Base-by-base conservation (phyloP, 2,113 vertebrate species). In the Thryonomys swinderianus region DNA sequence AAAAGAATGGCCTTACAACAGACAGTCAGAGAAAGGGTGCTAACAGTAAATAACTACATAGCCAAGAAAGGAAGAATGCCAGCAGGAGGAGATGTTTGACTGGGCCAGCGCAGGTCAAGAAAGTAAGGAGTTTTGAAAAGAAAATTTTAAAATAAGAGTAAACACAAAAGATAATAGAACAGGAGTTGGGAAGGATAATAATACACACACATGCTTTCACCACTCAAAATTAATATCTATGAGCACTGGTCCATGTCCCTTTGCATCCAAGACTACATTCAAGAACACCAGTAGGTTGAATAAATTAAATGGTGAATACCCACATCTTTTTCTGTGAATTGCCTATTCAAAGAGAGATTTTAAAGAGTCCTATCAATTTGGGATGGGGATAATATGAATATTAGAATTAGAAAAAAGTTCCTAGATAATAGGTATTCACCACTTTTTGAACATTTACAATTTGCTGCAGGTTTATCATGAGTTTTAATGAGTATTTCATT, bases 381-480 rank as follows among this genome's bases (percentile, higher is more conserved):
- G 45, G 85, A 51, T 27, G n/a, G 3, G 10, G 62, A 78, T 78
- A 76, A 23, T 66, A 25, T 40, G 21, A 78, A 51, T 42, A 42
- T 82, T 78, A 64, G 30, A 88, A 85, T 64, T 71, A 64, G 12
- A 21, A 55, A 80, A 95, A 48, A 8, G 11, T 81, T 73, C 7
- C 67, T 88, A 61, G 90, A n/a, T 80, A 57, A 48, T 7, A 91
- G 34, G 7, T 53, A 45, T 71, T 66, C 16, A 42, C 76, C 45
- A 80, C 16, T 66, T 71, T 81, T 76, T 76, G 53, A 93, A 66
- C 87, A 94, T 81, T 93, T 82, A 88, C 57, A 88, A 82, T 76
- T 88, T 64, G 21, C 88, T 85, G 53, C 66, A 88, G 30, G 2
- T 82, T 74, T 88, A n/a, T 79, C 48, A 14, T 79, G 45, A 86